A percentile compares a stretch with the other conserved stretches of the same genome.
Evolutionary conservation across 2,797 vertebrate species (phyloP).

Genomic region (Hippopotamyrus pictus): DNA sequence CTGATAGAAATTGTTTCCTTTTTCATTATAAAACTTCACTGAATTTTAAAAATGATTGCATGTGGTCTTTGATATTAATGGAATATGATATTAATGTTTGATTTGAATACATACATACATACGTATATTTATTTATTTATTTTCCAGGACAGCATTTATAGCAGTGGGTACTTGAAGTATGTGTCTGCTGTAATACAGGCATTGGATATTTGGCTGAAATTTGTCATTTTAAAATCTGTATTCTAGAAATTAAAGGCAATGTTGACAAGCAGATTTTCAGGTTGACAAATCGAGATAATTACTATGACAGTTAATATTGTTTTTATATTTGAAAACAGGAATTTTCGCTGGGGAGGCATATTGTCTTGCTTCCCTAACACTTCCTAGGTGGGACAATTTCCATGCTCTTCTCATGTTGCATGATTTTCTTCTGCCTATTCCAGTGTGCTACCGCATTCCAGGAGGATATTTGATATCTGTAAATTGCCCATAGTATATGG

Average conservation of each 20-base stretch:
- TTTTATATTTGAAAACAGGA: too few relatives aligned
- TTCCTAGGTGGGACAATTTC: too few relatives aligned
- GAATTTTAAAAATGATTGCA: neutral
- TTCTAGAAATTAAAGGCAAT: neutral
- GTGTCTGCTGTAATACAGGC: neutral
- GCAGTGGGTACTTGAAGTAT: neutral
- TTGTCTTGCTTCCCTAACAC: too few relatives aligned
- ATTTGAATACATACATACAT: neutral
- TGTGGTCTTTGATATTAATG: neutral
- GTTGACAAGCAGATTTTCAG: neutral
- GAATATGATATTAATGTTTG: neutral
- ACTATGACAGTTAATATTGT: neutral
- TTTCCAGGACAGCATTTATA: neutral
- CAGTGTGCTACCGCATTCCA: too few relatives aligned
- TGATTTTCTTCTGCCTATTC: too few relatives aligned
- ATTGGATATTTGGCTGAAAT: neutral
- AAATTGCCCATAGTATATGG: too few relatives aligned
- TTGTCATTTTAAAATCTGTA: neutral
- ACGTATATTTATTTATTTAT: neutral
- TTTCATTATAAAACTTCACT: neutral
- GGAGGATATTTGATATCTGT: too few relatives aligned
- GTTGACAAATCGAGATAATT: neutral
- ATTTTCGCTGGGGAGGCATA: too few relatives aligned
- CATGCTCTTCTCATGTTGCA: too few relatives aligned
- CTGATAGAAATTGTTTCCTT: neutral